Conservation (phyloP, 2,113 vertebrate species). For the Malurus alboscapulatus region DNA sequence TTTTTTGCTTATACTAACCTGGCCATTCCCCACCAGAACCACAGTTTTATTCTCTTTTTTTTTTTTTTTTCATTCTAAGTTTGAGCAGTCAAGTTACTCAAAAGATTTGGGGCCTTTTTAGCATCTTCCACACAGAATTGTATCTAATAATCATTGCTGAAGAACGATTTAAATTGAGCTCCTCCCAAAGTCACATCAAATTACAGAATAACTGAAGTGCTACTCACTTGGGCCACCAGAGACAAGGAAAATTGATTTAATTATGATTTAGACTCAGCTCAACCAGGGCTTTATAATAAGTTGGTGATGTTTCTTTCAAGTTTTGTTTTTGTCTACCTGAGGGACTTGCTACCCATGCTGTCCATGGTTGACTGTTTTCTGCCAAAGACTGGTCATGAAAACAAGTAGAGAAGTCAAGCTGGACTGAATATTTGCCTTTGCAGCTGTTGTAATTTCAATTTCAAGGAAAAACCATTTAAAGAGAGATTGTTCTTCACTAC, state of each 20-base stretch:
- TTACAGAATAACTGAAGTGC: neutral
- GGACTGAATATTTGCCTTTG: neutral
- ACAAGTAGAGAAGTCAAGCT: neutral
- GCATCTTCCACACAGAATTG: slow-evolving; percentile 36
- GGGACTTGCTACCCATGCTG: neutral
- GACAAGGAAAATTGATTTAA: neutral
- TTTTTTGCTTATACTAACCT: slow-evolving; percentile 38
- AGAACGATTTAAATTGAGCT: neutral
- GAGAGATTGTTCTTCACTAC: neutral
- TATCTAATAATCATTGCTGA: neutral
- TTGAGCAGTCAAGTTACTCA: slow-evolving; percentile 27
- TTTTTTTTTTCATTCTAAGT: slow-evolving; percentile 36
- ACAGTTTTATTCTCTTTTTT: neutral
- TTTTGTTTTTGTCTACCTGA: neutral
- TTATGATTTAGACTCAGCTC: neutral
- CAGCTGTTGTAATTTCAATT: neutral
- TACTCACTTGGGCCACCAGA: neutral
- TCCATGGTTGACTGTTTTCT: neutral
- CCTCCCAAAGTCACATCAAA: neutral
- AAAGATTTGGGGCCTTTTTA: neutral
- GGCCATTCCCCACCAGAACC: neutral
- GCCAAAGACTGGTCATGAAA: neutral
- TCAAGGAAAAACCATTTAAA: neutral
- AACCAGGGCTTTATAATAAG: neutral
- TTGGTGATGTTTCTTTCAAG: neutral